Evolutionary conservation across 2,888 invertebrate species (phyloP).

Genomic region (Dysmachus trigonus): DNA sequence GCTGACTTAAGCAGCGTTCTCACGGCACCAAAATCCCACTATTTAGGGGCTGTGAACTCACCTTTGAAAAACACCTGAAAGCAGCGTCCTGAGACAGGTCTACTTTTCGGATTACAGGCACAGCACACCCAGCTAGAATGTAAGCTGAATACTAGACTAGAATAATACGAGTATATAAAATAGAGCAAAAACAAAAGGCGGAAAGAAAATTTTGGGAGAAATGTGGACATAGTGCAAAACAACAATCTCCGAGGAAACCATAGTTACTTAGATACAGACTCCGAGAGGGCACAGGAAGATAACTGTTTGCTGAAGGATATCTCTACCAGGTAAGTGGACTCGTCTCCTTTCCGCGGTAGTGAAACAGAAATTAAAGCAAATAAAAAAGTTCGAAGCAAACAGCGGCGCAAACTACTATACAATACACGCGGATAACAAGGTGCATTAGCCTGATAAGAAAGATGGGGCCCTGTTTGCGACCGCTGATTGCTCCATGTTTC

Average conservation of each 20-base stretch:
- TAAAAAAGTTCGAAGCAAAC: neutral
- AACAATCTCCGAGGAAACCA: neutral
- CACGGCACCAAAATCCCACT: neutral
- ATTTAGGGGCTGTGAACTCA: slow-evolving; percentile 16
- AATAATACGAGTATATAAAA: too few relatives aligned
- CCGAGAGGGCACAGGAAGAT: neutral
- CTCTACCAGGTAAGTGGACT: slow-evolving; percentile 1
- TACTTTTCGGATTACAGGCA: neutral
- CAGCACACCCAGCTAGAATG: neutral
- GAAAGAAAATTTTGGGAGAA: neutral
- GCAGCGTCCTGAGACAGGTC: neutral
- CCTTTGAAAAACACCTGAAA: neutral
- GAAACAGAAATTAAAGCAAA: neutral
- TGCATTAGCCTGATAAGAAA: neutral
- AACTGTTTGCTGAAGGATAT: slow-evolving; percentile 2
- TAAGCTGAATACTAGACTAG: neutral
- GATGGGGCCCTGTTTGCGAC: neutral
- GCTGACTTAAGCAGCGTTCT: neutral
- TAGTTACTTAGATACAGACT: neutral
- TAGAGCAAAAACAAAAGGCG: neutral
- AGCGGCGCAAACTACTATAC: neutral
- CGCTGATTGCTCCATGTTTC: neutral
- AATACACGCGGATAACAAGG: neutral
- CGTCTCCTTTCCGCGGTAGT: neutral
- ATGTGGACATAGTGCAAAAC: slow-evolving; percentile 23